Conservation (phyloP, 2,888 invertebrate genomes). For the Mythimna vitellina region DNA sequence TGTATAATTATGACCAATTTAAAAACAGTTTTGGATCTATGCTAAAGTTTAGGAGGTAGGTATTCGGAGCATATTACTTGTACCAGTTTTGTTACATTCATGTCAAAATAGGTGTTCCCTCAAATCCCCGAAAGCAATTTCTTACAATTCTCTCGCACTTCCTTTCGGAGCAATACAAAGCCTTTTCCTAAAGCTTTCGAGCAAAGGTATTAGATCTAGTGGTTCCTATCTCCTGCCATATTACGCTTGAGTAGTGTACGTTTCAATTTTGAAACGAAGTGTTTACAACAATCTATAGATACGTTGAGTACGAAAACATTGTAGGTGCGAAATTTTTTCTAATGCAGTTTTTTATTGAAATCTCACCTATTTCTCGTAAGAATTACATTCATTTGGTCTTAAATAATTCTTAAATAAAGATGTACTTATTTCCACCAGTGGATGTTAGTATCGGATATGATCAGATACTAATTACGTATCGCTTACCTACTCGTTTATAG, state of each 20-base stretch:
- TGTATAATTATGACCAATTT: not conserved
- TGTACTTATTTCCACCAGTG: not conserved
- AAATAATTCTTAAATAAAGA: no score
- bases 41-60: no score
- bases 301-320: not conserved
- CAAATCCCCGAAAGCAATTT: constrained; percentile 56
- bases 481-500: not conserved
- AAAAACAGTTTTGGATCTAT: no score
- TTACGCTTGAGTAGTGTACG: constrained; percentile 44
- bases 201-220: constrained; percentile 49
- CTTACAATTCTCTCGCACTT: constrained; percentile 32
- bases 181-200: constrained; percentile 39
- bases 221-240: constrained; percentile 42
- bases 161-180: constrained; percentile 33
- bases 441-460: not conserved
- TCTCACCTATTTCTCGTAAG: not conserved
- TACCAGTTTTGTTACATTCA: constrained; percentile 7
- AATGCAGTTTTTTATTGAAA: not conserved
- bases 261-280: constrained; percentile 47
- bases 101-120: constrained; percentile 10
- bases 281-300: constrained; percentile 22
- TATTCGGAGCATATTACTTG: not conserved
- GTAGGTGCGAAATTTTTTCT: not conserved
- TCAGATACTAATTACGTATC: not conserved
- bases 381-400: not conserved